Conservation (phyloP, 2,888 invertebrate genomes). For the Cacoxenus indagator region DNA sequence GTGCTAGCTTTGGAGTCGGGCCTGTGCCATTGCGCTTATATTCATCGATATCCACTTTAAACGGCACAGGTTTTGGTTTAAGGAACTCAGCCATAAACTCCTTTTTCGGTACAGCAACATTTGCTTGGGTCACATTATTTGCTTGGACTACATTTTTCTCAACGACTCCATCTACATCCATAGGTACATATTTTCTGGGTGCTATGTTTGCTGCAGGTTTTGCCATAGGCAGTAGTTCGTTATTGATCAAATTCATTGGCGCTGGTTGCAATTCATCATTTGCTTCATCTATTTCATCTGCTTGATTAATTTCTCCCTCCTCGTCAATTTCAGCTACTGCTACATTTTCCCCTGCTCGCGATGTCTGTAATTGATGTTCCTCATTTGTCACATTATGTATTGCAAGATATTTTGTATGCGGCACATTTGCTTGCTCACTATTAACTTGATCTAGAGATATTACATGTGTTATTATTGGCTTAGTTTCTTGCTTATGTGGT, state of each 20-base stretch:
- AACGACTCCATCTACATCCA: too few species aligned
- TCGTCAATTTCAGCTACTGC: background rate
- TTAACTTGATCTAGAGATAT: background rate
- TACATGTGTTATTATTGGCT: background rate
- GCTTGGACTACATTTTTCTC: too few species aligned
- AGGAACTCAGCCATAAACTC: too few species aligned
- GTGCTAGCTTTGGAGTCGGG: too few species aligned
- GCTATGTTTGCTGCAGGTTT: background rate
- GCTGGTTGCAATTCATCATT: constrained; percentile 6
- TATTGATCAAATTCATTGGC: background rate
- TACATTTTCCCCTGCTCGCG: background rate
- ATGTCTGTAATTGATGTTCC: too few species aligned
- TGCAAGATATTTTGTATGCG: too few species aligned
- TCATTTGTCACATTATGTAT: background rate
- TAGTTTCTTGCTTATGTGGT: constrained; percentile 40
- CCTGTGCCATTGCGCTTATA: too few species aligned
- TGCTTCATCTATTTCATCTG: constrained; percentile 12
- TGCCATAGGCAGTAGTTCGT: background rate
- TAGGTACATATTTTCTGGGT: background rate
- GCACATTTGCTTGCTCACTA: background rate
- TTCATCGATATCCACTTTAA: too few species aligned
- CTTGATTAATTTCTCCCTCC: background rate
- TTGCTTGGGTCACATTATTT: too few species aligned
- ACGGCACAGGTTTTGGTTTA: too few species aligned
- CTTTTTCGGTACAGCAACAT: too few species aligned